Evolutionary conservation across 2,888 invertebrate genomes (phyloP).

Genomic region (Gari tellinella): DNA sequence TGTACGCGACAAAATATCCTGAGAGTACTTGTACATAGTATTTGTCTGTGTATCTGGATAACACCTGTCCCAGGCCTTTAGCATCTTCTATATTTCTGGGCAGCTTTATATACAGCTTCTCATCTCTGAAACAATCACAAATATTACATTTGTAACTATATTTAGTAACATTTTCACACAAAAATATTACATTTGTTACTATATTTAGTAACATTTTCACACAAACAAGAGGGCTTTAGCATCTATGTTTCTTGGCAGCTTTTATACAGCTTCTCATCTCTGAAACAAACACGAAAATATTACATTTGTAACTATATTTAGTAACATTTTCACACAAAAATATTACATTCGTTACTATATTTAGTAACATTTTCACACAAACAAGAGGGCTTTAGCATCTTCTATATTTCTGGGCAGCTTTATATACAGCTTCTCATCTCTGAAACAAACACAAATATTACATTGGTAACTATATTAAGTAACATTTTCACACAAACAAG

Average conservation of each 20-base stretch:
- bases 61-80: constrained; percentile 94
- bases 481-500: not conserved
- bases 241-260: constrained; percentile 96
- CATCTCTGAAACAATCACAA: constrained; percentile 88
- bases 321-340: not conserved
- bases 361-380: not conserved
- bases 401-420: constrained; percentile 97
- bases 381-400: constrained; percentile 97
- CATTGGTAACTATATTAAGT: not conserved
- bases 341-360: not conserved
- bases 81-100: constrained; percentile 98
- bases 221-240: constrained; percentile 96
- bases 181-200: not conserved
- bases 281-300: constrained; percentile 85
- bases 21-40: constrained; percentile 96
- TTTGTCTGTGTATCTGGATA: constrained; percentile 96
- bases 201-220: not conserved
- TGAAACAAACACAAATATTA: constrained; percentile 84
- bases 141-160: not conserved
- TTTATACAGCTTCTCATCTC: constrained; percentile 92
- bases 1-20: constrained; percentile 95
- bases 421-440: constrained; percentile 93
- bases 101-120: constrained; percentile 93
- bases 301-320: not conserved
- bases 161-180: not conserved